Percentiles rank a stretch among this genome's conserved stretches.
These are phyloP conservation scores for Arge pagana DNA, from an alignment of 2,888 invertebrate species.

Conservation along the genomic window DNA sequence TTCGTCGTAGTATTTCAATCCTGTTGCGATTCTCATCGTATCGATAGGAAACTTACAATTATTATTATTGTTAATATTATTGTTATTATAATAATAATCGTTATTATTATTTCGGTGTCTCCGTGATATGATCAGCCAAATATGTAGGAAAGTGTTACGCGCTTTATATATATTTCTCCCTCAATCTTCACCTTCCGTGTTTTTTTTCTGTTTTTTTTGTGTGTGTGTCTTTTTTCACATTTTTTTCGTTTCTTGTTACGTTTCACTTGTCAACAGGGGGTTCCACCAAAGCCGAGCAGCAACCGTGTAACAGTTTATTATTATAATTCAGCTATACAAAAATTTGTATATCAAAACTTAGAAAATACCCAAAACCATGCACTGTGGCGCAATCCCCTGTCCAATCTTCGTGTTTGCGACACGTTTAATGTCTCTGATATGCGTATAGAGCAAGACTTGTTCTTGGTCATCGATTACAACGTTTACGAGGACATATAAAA, in stretches of 20 bases:
- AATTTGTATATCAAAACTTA: constrained; percentile 55
- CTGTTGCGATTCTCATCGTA: no score
- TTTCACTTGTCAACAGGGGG: constrained; percentile 37
- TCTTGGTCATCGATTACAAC: constrained; percentile 46
- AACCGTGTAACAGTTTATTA: constrained; percentile 38
- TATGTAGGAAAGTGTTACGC: constrained; percentile 48
- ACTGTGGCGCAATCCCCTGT: constrained; percentile 44
- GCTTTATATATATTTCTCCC: no score
- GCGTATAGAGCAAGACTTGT: constrained; percentile 54
- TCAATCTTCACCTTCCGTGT: no score
- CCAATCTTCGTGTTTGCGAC: constrained; percentile 36
- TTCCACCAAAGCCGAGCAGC: constrained; percentile 46
- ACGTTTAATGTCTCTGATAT: constrained; percentile 50
- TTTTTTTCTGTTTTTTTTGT: background rate
- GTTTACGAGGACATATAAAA: constrained; percentile 20
- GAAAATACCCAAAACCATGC: constrained; percentile 57
- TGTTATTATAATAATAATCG: no score
- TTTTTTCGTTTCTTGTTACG: constrained; percentile 29
- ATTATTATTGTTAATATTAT: no score
- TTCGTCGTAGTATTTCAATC: no score
- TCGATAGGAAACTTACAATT: no score
- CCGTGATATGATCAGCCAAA: constrained; percentile 54
- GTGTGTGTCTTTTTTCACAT: background rate
- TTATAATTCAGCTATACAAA: constrained; percentile 49
- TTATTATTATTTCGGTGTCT: constrained; percentile 40